Percentiles rank a stretch among this genome's conserved stretches.
These are phyloP conservation scores for Calypte anna DNA, from an alignment of 2,113 vertebrate genomes.

Conservation along the genomic window DNA sequence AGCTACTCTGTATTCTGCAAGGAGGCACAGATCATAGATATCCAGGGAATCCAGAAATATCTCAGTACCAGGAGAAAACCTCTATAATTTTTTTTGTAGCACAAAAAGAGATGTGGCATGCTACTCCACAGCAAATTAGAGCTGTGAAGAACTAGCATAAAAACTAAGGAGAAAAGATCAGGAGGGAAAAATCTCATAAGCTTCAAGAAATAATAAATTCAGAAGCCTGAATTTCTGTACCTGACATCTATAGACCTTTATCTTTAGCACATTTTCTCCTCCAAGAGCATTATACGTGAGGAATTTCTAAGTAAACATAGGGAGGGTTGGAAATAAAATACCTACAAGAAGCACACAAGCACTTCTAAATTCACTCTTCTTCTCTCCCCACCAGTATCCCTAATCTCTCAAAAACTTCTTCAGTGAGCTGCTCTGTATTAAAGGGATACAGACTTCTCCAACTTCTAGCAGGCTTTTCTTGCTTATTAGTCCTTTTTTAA, in stretches of 20 bases:
- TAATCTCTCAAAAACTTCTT: background rate
- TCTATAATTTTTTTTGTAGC: accelerated
- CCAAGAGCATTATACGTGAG: background rate
- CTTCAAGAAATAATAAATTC: background rate
- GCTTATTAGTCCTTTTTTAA: slow-evolving; percentile 59
- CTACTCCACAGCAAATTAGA: background rate
- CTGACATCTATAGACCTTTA: accelerated
- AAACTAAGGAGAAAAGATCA: accelerated
- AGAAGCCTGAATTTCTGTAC: background rate
- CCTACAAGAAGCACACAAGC: accelerated
- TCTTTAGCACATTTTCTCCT: background rate
- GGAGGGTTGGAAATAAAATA: background rate
- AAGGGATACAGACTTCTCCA: background rate
- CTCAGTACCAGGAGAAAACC: background rate
- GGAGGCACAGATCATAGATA: background rate
- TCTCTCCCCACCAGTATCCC: accelerated
- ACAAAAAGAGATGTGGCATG: accelerated
- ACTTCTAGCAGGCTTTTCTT: slow-evolving; percentile 15
- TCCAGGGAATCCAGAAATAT: background rate
- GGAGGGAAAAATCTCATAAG: accelerated
- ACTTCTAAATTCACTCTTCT: background rate
- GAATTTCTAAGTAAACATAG: background rate
- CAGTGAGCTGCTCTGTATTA: background rate
- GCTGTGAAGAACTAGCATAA: background rate
- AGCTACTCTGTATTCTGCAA: background rate